Base-by-base conservation (phyloP, 2,888 invertebrate species). In the Cerastis leucographa region DNA sequence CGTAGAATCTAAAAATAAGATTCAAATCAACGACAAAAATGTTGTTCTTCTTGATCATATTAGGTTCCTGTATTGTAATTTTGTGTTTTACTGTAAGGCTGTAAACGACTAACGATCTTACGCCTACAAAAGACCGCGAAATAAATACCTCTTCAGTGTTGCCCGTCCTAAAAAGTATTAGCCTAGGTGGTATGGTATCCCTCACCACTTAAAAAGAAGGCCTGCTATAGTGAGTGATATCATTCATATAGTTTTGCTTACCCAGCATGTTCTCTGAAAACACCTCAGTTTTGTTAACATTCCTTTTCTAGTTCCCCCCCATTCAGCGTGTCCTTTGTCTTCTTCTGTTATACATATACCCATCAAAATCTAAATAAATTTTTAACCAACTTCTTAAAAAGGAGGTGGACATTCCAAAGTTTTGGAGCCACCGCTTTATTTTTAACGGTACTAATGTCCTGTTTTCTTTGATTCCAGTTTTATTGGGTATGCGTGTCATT, bases 401-500 rank as follows among this genome's bases (percentile, higher is more conserved):
- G 35, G 35, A 35, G 35, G 35, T 35, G 35, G 35, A 2, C n/a
- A n/a, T 29, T 49, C 25, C 42, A 29, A 49, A 29, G 12, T 51
- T 77, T 19, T 49, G 0, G 12, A n/a, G 1, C 22, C 19, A n/a
- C 22, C 1, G 1, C n/a, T 42, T 2, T 8, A 2, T 49, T n/a
- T 46, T 14, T 40, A 46, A 5, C 29, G 14, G 8, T 74, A 25
- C 22, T 82, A 1, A 78, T 59, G 17, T 7, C 8, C 0, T 44
- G 8, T 51, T 76, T 65, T 66, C 67, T 73, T 62, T 82, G 9
- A 51, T 94, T 93, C 73, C 93, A 96, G 96, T 88, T 93, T 96
- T 84, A 87, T 96, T 84, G 96, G 95, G 95, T 95, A 96, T 93
- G 95, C 96, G 91, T 97, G 94, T 87, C 94, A 95, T 84, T 88